Conservation (phyloP, 2,888 invertebrate genomes). For the Dolichopus griseipennis region DNA sequence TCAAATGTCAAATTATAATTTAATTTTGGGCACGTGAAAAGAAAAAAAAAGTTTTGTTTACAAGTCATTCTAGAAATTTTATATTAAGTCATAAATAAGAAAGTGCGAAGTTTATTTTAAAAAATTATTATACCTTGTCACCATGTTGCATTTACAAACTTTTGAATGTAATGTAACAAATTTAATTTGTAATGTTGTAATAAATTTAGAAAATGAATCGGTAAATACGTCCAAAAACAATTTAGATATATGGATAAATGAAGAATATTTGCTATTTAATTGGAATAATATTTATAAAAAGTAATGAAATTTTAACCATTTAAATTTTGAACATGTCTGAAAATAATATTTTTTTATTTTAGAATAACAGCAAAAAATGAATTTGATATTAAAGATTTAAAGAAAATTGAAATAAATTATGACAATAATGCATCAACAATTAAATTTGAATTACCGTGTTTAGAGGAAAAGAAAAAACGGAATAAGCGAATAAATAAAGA, state of each 20-base stretch:
- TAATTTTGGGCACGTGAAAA: background rate
- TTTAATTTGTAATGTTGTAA: background rate
- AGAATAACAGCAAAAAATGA: slow-evolving; percentile 13
- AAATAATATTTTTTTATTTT: background rate
- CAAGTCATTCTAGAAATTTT: background rate
- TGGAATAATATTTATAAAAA: background rate
- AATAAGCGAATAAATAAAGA: background rate
- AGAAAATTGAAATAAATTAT: slow-evolving; percentile 31
- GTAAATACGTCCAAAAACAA: background rate
- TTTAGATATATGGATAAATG: background rate
- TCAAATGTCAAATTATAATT: background rate
- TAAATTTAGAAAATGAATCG: background rate
- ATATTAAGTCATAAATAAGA: too few species aligned
- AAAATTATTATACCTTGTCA: background rate
- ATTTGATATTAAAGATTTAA: slow-evolving; percentile 35
- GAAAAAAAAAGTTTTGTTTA: background rate
- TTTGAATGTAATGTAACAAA: background rate
- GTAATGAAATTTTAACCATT: background rate
- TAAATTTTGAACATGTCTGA: background rate
- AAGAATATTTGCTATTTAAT: background rate
- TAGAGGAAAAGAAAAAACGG: slow-evolving; percentile 23
- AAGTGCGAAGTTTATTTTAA: too few species aligned
- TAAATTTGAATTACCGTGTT: slow-evolving; percentile 30
- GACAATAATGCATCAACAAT: slow-evolving; percentile 25
- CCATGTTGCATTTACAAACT: background rate